Evolutionary conservation across 2,888 invertebrate genomes (phyloP), one percentile per base, ranked within the genome.

Genomic region (Uloborus plumipes): DNA sequence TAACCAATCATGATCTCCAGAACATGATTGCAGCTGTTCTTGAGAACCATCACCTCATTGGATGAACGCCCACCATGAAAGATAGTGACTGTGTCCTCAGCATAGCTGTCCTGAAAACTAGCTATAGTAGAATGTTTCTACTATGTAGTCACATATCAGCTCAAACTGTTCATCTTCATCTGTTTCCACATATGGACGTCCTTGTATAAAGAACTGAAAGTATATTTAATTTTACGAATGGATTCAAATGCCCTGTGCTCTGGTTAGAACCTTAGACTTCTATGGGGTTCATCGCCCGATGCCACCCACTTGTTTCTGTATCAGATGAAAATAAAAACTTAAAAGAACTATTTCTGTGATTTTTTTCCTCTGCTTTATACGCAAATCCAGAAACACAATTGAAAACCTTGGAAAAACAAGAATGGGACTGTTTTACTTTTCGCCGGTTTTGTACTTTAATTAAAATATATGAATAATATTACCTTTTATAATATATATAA

Each of bases 91-190:
- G 39, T 4, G 11, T 39, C 39, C 39, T 39, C 39, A 39, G 39
- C 39, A 39, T 39, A 39, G 39, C 39, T 39, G 39, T 39, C 9
- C 39, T 11, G 11, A 39, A 39, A 39, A 39, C 39, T 39, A 66
- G 66, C 18, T 18, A 66, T 73, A 67, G 79, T 79, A 74, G 80
- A 67, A 26, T 22, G 66, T 22, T 39, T 80, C 80, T 80, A 74
- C 80, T 73, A 73, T 69, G 73, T 80, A 80, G 80, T 80, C 73
- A 80, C 80, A 80, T 80, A 80, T 80, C 80, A 80, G 74, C 80
- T 80, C 80, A 73, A 80, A 80, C 61, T 66, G 13, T 69, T 64
- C 66, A 51, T 69, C 69, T 51, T 69, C 62, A 61, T 75, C 75
- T 31, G 39, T 39, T 39, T 39, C 39, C 39, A 11, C 39, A 39